Evolutionary conservation across 2,888 invertebrate genomes (phyloP).

Genomic region (Pristionchus japonicus): DNA sequence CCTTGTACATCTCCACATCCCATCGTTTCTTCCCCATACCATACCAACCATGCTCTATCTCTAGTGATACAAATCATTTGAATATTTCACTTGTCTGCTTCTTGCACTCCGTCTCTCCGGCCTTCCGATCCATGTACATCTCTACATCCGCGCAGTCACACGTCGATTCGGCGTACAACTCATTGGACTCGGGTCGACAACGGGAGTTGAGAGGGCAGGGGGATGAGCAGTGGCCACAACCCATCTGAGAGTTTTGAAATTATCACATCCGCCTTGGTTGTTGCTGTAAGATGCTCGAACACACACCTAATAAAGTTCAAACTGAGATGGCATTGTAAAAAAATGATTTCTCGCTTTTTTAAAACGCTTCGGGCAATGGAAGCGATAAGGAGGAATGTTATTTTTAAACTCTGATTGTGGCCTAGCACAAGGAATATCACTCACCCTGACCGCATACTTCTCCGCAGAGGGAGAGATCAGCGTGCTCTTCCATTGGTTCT

Average conservation of each 20-base stretch:
- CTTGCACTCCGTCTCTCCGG: neutral
- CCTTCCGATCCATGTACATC: neutral
- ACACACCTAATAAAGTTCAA: too few species aligned
- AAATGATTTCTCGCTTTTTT: too few species aligned
- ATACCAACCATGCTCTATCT: too few species aligned
- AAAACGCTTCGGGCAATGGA: too few species aligned
- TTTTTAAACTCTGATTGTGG: too few species aligned
- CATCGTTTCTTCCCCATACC: too few species aligned
- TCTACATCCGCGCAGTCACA: conserved; percentile 45
- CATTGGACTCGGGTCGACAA: neutral
- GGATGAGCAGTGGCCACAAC: conserved; percentile 13
- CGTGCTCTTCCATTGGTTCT: conserved; percentile 51
- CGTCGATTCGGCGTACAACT: neutral
- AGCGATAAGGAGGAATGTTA: too few species aligned
- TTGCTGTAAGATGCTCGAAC: too few species aligned
- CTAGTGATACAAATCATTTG: neutral
- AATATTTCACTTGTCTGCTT: neutral
- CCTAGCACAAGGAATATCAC: too few species aligned
- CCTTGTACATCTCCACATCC: conserved; percentile 38
- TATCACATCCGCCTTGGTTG: too few species aligned
- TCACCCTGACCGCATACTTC: conserved; percentile 41
- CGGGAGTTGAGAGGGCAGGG: conserved; percentile 30
- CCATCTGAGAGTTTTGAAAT: too few species aligned
- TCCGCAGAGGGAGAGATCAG: conserved; percentile 51
- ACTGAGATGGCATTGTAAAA: too few species aligned